phyloP scores from a whole-genome alignment of 2,888 invertebrate genomes.

The Melanargia galathea region DNA sequence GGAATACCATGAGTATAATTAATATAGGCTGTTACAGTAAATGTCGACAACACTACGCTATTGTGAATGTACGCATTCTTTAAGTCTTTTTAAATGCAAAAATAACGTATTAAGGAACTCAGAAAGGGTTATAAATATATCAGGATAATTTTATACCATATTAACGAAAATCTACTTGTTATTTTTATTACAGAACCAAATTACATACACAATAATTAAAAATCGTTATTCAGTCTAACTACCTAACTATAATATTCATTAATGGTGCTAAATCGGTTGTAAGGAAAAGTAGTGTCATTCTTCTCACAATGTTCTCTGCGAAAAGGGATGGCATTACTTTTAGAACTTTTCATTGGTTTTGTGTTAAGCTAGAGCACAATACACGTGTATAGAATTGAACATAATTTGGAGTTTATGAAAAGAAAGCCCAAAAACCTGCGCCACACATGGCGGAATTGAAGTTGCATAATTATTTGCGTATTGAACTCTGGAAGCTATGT shows the following conservation, averaged over 20 bases:
- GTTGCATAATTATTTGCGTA: neutral
- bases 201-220: conserved; percentile 5
- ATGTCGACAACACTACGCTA: too few species aligned
- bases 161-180: neutral
- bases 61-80: neutral
- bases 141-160: neutral
- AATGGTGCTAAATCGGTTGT: neutral
- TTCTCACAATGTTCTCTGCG: neutral
- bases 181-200: neutral
- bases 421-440: too few species aligned
- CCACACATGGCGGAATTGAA: neutral
- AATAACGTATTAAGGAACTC: conserved; percentile 2
- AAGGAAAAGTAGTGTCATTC: neutral
- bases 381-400: neutral
- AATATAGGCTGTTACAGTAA: too few species aligned
- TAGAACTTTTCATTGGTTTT: neutral
- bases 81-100: conserved; percentile 8
- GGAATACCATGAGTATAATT: too few species aligned
- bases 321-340: neutral
- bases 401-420: too few species aligned
- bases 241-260: neutral
- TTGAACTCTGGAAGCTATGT: neutral
- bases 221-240: conserved; percentile 15
- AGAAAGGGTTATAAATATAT: neutral
- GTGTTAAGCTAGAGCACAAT: neutral